Base-by-base conservation (phyloP, 2,888 invertebrate species). In the Hypsopygia costalis region DNA sequence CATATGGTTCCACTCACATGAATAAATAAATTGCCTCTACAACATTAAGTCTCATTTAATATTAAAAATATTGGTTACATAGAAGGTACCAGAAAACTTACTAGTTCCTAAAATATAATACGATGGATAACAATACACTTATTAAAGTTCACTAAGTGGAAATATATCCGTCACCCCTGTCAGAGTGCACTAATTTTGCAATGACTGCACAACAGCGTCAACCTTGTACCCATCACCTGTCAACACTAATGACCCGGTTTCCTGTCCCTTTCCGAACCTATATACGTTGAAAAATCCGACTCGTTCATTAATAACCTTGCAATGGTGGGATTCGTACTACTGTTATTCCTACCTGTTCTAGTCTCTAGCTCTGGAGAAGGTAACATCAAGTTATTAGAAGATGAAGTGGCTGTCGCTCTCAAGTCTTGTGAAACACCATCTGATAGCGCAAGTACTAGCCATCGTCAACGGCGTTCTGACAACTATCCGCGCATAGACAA, bases 381-480 rank as follows among this genome's bases (percentile, higher is more conserved):
- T 1, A 89, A 89, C 51, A 79, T 87, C 27, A 73, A 70, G 22
- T 49, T 89, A n/a, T 51, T 89, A 10, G 77, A 83, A 59, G 75
- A 83, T 40, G 87, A 89, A 51, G 66, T 89, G 11, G 68, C 71
- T 1, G 50, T 50, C 0, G 88, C 87, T n/a, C 49, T 89, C 30
- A 70, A 69, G 40, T 47, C 66, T 8, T 89, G 89, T 46, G 41
- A 52, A 0, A 47, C 50, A 8, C 58, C 54, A 11, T 47, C 52
- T 4, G 53, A 59, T 8, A 44, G 45, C 4, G 41, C 22, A 30
- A 43, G 36, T 8, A 37, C 44, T 11, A 62, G 57, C 38, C 64
- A 52, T 33, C 58, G 75, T 3, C 58, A 58, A 40, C 59, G 61
- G 11, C 57, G 75, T 33, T 65, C 66, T 5, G 52, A 58, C 40